A percentile compares a stretch with the other conserved stretches of the same genome.
Conservation (phyloP, 2,888 invertebrate genomes). For the Cactoblastis cactorum region DNA sequence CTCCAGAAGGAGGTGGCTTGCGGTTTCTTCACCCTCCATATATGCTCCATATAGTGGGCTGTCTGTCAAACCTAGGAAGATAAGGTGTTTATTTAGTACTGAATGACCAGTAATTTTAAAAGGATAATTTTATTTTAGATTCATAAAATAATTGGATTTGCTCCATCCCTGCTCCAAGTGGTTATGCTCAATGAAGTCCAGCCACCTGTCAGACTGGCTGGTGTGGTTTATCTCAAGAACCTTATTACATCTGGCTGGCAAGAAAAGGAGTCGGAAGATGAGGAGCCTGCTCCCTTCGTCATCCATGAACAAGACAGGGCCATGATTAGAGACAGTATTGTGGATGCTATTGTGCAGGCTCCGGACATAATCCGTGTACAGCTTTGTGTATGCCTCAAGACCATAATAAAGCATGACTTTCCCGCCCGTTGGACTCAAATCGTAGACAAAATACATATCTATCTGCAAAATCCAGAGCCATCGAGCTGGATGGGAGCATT, state of each 20-base stretch:
- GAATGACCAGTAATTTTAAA: neutral
- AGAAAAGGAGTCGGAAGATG: conserved; percentile 86
- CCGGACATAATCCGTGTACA: conserved; percentile 95
- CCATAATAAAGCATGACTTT: conserved; percentile 97
- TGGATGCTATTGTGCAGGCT: conserved; percentile 96
- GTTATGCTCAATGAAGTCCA: conserved; percentile 94
- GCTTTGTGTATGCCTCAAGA: conserved; percentile 94
- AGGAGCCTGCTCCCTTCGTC: conserved; percentile 87
- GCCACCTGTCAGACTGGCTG: conserved; percentile 96
- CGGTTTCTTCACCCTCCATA: no score
- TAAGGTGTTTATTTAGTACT: neutral
- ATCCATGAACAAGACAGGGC: conserved; percentile 98
- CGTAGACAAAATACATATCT: conserved; percentile 96
- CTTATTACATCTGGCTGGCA: conserved; percentile 93
- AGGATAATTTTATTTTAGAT: conserved; percentile 42
- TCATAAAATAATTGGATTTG: conserved; percentile 93
- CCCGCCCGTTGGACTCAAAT: conserved; percentile 97
- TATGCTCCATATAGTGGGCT: no score
- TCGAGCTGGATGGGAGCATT: conserved; percentile 95
- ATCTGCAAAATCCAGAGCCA: conserved; percentile 93
- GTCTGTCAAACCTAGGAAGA: no score
- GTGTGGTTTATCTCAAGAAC: conserved; percentile 98
- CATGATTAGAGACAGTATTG: conserved; percentile 93
- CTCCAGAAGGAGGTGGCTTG: no score
- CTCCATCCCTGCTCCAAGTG: conserved; percentile 94